phyloP scores from a whole-genome alignment of 2,888 invertebrate genomes.

The Drosophila kokeensis region DNA sequence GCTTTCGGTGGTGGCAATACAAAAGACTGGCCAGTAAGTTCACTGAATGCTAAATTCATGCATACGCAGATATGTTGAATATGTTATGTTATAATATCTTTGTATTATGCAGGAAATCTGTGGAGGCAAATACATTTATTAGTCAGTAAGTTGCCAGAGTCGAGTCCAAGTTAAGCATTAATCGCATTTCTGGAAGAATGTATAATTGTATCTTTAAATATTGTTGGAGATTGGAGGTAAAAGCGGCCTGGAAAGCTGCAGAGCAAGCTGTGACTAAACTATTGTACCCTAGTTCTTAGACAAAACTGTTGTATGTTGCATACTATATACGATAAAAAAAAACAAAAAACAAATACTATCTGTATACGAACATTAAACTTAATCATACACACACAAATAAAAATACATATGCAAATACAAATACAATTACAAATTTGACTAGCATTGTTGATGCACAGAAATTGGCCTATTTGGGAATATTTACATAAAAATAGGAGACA shows the following conservation, averaged over 20 bases:
- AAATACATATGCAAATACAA: neutral
- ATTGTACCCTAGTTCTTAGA: constrained; percentile 44
- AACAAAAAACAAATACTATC: neutral
- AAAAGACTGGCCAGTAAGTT: too few relatives aligned
- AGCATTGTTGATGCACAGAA: neutral
- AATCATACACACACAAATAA: constrained; percentile 1
- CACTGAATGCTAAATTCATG: too few relatives aligned
- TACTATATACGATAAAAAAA: constrained; percentile 12
- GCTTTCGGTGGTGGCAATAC: too few relatives aligned
- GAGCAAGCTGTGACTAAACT: constrained; percentile 74
- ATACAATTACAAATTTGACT: neutral
- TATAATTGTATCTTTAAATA: constrained; percentile 24
- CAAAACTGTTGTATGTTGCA: constrained; percentile 33
- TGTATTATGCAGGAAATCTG: too few relatives aligned
- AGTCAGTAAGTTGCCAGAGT: constrained; percentile 66
- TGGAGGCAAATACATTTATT: constrained; percentile 84
- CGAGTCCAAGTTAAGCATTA: constrained; percentile 42
- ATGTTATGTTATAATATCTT: too few relatives aligned
- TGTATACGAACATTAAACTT: constrained; percentile 43
- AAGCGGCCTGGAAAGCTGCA: constrained; percentile 62
- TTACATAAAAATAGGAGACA: neutral
- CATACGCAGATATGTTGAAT: too few relatives aligned
- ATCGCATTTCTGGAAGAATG: constrained; percentile 43
- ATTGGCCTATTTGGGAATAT: neutral
- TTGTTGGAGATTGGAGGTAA: constrained; percentile 73